Conservation (phyloP, 2,888 invertebrate species). For the Drepanosiphum platanoidis region DNA sequence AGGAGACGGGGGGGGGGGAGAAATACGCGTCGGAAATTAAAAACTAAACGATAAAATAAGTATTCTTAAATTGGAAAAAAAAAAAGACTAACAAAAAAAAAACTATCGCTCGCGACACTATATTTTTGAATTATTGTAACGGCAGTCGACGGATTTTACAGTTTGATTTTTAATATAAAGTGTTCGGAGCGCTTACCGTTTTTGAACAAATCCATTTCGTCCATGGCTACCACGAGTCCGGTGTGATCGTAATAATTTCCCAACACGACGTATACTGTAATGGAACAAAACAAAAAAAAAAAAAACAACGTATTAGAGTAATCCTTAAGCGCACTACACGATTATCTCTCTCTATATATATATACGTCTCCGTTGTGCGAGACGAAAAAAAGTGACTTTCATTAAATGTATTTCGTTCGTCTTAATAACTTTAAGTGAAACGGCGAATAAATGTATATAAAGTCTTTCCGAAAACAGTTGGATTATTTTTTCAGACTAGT, state of each 20-base stretch:
- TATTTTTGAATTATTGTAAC: background rate
- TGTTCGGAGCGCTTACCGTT: constrained; percentile 74
- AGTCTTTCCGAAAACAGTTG: background rate
- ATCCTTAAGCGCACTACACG: background rate
- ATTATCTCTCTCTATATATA: background rate
- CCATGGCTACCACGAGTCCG: constrained; percentile 87
- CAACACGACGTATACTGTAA: constrained; percentile 90
- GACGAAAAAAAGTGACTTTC: background rate
- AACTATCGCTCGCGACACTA: background rate
- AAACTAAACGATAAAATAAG: background rate
- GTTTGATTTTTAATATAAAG: background rate
- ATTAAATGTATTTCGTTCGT: constrained; percentile 9
- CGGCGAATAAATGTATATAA: constrained; percentile 7
- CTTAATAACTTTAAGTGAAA: constrained; percentile 37
- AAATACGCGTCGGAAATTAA: background rate
- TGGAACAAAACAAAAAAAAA: too few species aligned
- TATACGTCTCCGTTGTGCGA: background rate
- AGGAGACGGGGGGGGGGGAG: background rate
- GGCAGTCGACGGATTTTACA: too few species aligned
- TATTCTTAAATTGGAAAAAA: background rate
- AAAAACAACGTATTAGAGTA: constrained; percentile 8
- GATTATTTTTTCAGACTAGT: background rate
- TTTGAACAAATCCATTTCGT: constrained; percentile 82
- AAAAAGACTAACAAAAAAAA: background rate
- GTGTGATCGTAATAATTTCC: constrained; percentile 92